phyloP scores from a whole-genome alignment of 2,888 invertebrate genomes.

The Plusia festucae region DNA sequence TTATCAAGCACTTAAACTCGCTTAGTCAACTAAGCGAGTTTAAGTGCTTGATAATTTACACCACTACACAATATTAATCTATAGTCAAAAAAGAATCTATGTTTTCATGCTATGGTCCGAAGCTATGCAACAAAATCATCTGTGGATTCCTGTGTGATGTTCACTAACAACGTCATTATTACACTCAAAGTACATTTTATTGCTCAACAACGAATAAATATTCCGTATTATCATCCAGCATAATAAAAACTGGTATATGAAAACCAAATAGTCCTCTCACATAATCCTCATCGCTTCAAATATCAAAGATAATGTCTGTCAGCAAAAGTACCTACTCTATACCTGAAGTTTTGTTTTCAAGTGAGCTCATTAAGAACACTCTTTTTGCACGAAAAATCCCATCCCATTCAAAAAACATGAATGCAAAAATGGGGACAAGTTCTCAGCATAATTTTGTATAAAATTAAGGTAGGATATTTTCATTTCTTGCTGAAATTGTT shows the following conservation, averaged over 20 bases:
- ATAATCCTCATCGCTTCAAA: slow-evolving; percentile 58
- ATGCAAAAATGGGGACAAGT: slow-evolving; percentile 44
- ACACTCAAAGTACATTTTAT: too few species aligned
- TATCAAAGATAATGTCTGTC: slow-evolving; percentile 65
- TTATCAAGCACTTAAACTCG: too few species aligned
- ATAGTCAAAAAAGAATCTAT: too few species aligned
- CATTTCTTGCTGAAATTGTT: slow-evolving; percentile 3
- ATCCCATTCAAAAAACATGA: slow-evolving; percentile 38
- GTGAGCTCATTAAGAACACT: slow-evolving; percentile 72
- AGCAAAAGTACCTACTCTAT: slow-evolving; percentile 60
- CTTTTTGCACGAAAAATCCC: slow-evolving; percentile 51
- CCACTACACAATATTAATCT: too few species aligned
- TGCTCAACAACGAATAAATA: not conserved
- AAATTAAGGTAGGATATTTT: slow-evolving; percentile 6
- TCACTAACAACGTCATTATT: too few species aligned
- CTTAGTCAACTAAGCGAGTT: too few species aligned
- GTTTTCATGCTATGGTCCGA: too few species aligned
- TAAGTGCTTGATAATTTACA: too few species aligned
- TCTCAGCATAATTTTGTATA: slow-evolving; percentile 21
- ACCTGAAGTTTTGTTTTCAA: slow-evolving; percentile 70
- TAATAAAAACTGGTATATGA: slow-evolving; percentile 30
- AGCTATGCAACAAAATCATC: too few species aligned
- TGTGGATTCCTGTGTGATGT: too few species aligned
- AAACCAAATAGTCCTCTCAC: slow-evolving; percentile 36
- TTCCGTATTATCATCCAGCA: slow-evolving; percentile 10